These are phyloP conservation scores for Julus scanicus DNA, from an alignment of 2,888 invertebrate genomes.

Conservation along the genomic window DNA sequence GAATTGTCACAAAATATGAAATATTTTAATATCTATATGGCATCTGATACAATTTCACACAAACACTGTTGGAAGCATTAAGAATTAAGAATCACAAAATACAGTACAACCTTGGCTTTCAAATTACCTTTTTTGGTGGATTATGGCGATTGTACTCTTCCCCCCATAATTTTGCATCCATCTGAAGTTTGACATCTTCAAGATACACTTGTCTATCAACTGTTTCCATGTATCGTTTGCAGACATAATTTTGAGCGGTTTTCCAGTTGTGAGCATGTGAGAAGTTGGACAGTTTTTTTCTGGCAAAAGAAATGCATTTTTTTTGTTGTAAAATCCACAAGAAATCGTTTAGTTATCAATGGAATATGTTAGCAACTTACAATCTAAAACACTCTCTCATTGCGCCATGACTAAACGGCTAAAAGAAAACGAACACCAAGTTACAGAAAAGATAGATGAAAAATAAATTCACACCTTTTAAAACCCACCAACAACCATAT, in stretches of 20 bases:
- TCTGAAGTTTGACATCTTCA: constrained; percentile 72
- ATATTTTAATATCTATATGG: not conserved
- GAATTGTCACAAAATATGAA: not conserved
- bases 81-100: not conserved
- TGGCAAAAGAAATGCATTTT: constrained; percentile 59
- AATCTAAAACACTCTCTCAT: constrained; percentile 71
- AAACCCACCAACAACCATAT: not conserved
- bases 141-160: constrained; percentile 72
- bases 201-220: constrained; percentile 69
- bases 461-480: not conserved
- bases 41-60: no score
- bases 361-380: constrained; percentile 64
- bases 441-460: not conserved
- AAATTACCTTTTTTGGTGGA: constrained; percentile 70
- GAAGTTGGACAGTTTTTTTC: constrained; percentile 68
- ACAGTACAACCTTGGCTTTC: not conserved
- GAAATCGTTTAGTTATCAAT: not conserved
- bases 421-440: constrained; percentile 57
- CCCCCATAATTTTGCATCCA: constrained; percentile 73
- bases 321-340: not conserved
- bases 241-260: constrained; percentile 69
- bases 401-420: constrained; percentile 70
- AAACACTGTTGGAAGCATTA: no score
- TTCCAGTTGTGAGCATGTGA: constrained; percentile 67
- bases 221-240: constrained; percentile 69